Evolutionary conservation across 2,888 invertebrate genomes (phyloP).

Genomic region (Apoderus coryli): DNA sequence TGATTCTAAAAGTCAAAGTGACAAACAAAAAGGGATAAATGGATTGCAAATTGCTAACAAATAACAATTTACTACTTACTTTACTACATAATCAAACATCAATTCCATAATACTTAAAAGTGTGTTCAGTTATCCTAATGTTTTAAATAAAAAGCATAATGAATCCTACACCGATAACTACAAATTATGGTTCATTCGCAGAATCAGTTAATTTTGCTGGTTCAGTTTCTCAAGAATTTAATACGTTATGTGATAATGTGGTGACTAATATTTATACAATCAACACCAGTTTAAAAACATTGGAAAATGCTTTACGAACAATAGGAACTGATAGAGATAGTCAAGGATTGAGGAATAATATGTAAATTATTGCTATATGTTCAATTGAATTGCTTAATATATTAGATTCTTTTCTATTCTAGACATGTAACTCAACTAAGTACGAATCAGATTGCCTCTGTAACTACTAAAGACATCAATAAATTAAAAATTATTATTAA

Average conservation of each 20-base stretch:
- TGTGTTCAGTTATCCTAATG: no score
- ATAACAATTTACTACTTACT: no score
- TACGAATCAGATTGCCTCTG: slow-evolving; percentile 58
- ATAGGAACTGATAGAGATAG: slow-evolving; percentile 65
- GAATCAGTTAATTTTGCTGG: slow-evolving; percentile 52
- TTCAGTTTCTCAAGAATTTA: slow-evolving; percentile 60
- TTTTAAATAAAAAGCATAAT: no score
- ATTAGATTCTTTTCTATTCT: slow-evolving; percentile 18
- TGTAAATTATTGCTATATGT: slow-evolving; percentile 33
- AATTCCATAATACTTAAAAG: no score
- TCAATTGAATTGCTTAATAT: slow-evolving; percentile 3
- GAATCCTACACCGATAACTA: no score
- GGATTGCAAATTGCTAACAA: no score
- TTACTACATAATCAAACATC: no score
- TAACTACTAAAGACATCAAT: slow-evolving; percentile 58
- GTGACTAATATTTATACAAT: slow-evolving; percentile 69
- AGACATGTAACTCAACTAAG: slow-evolving; percentile 62
- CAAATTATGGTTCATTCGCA: slow-evolving; percentile 30
- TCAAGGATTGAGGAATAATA: slow-evolving; percentile 47
- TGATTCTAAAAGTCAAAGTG: no score
- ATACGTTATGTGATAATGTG: slow-evolving; percentile 65
- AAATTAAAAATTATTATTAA: slow-evolving; percentile 54
- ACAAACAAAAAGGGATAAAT: no score
- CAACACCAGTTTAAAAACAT: slow-evolving; percentile 52
- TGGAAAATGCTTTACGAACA: slow-evolving; percentile 59